Percentiles rank a stretch among this genome's conserved stretches.
Evolutionary conservation across 2,888 invertebrate genomes (phyloP).

Genomic region (Euzophera pinguis): DNA sequence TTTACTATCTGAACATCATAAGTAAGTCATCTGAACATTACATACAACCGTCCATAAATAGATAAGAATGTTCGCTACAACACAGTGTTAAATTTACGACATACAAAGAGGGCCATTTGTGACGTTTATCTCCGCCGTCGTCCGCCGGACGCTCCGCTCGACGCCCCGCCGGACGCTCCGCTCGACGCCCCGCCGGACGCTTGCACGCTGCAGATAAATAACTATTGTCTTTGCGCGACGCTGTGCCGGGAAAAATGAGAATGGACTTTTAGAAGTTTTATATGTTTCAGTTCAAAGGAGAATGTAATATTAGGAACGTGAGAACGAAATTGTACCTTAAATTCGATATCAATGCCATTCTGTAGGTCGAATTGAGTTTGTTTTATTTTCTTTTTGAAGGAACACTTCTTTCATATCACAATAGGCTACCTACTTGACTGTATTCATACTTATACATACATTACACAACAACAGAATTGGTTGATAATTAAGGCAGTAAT

Average conservation of each 20-base stretch:
- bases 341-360: not conserved
- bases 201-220: not conserved
- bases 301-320: not conserved
- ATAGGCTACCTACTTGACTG: no score
- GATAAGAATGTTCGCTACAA: not conserved
- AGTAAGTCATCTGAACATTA: no score
- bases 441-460: no score
- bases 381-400: no score
- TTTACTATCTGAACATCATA: no score
- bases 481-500: no score
- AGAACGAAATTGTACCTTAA: not conserved
- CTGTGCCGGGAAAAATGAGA: not conserved
- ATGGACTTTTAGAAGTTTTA: not conserved
- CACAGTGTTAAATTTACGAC: not conserved
- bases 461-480: no score
- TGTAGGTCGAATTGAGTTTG: not conserved
- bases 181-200: not conserved
- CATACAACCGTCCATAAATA: not conserved
- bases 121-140: not conserved
- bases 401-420: no score
- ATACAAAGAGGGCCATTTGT: not conserved
- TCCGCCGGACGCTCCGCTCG: not conserved
- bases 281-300: not conserved
- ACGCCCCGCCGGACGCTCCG: not conserved
- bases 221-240: not conserved